These are phyloP conservation scores for Lithosia quadra DNA, from an alignment of 2,888 invertebrate genomes.

Conservation along the genomic window DNA sequence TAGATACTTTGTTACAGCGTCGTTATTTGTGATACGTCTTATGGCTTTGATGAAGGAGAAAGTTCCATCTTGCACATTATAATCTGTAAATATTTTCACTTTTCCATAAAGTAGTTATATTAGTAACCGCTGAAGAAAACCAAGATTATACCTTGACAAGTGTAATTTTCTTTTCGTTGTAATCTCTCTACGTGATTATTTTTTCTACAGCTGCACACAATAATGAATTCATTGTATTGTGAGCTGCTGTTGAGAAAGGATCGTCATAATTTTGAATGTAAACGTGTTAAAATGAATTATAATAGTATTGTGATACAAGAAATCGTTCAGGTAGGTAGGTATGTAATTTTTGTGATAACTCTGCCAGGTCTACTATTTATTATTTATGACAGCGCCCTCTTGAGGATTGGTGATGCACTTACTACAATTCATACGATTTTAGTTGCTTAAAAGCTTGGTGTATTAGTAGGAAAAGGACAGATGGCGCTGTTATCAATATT, in stretches of 20 bases:
- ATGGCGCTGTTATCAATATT: slow-evolving; percentile 3
- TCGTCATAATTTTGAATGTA: not conserved
- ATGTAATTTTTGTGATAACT: not conserved
- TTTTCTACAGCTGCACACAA: too few relatives aligned
- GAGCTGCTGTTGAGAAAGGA: not conserved
- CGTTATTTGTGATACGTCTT: not conserved
- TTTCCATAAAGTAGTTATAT: not conserved
- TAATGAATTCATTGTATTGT: slow-evolving; percentile 5
- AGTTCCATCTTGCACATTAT: not conserved
- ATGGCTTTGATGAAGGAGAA: not conserved
- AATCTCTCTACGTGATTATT: not conserved
- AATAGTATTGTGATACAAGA: slow-evolving; percentile 21
- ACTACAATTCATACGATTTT: not conserved
- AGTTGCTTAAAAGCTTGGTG: not conserved
- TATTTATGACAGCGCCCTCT: slow-evolving; percentile 17
- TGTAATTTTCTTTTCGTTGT: not conserved
- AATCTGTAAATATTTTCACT: slow-evolving; percentile 9
- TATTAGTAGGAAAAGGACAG: not conserved
- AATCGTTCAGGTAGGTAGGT: slow-evolving; percentile 23
- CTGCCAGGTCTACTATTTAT: too few relatives aligned
- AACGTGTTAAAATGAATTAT: slow-evolving; percentile 5
- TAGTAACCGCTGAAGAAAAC: slow-evolving; percentile 11
- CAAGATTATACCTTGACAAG: not conserved
- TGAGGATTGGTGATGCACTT: not conserved
- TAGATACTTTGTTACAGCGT: too few relatives aligned